These are phyloP conservation scores for Lissonota sp. DNA, from an alignment of 2,888 invertebrate genomes.

Conservation along the genomic window DNA sequence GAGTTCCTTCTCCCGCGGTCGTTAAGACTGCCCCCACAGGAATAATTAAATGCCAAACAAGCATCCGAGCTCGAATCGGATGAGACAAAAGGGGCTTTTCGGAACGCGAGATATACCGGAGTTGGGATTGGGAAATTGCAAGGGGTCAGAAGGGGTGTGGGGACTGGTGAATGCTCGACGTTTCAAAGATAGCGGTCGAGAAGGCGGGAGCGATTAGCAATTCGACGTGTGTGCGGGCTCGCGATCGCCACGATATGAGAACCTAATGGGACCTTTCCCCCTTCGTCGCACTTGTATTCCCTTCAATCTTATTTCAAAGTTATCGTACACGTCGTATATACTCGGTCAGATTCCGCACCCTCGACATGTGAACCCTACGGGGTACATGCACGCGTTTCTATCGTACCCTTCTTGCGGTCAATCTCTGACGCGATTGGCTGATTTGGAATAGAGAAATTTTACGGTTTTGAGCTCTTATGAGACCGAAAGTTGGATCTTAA, in stretches of 20 bases:
- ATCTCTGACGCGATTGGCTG: neutral
- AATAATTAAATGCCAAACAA: constrained; percentile 73
- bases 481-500: neutral
- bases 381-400: constrained; percentile 9
- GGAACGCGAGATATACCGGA: constrained; percentile 10
- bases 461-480: constrained; percentile 3
- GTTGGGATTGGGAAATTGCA: constrained; percentile 21
- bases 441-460: constrained; percentile 4
- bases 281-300: constrained; percentile 28
- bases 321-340: constrained; percentile 33
- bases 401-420: neutral
- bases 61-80: constrained; percentile 11
- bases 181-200: constrained; percentile 27
- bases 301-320: constrained; percentile 22
- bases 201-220: constrained; percentile 64
- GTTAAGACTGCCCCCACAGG: constrained; percentile 70
- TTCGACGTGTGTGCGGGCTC: neutral
- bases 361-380: constrained; percentile 7
- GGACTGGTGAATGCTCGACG: neutral
- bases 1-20: constrained; percentile 52
- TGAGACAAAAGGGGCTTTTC: constrained; percentile 46
- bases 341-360: constrained; percentile 30
- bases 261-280: constrained; percentile 10
- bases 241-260: constrained; percentile 1
- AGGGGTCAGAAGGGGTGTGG: constrained; percentile 7